Percentiles rank a stretch among this genome's conserved stretches.
phyloP scores from a whole-genome alignment of 2,797 vertebrate genomes.

The Dendrocincla fuliginosa region DNA sequence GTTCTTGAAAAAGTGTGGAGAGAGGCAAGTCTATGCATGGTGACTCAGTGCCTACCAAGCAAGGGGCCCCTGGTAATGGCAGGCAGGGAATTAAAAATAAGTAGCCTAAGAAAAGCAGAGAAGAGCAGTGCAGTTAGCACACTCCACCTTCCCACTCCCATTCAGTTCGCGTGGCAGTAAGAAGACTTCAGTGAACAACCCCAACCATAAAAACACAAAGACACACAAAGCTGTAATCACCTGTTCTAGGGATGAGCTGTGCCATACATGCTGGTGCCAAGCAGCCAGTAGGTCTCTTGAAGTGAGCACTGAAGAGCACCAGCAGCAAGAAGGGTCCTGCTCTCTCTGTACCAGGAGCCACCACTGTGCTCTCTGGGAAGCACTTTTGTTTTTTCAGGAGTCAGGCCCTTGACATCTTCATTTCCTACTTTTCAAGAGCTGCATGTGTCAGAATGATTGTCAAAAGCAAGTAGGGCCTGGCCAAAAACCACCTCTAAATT shows the following conservation, averaged over 20 bases:
- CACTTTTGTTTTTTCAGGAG: background rate
- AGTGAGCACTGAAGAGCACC: background rate
- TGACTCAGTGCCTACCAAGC: background rate
- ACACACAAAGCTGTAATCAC: background rate
- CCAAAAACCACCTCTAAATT: background rate
- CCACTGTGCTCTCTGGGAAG: accelerated
- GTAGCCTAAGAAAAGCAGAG: background rate
- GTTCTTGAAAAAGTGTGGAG: background rate
- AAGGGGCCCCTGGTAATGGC: background rate
- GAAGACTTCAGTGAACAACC: background rate
- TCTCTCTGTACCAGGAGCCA: background rate
- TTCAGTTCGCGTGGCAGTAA: background rate
- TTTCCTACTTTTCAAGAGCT: background rate
- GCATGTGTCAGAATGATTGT: accelerated
- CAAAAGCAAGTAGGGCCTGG: background rate
- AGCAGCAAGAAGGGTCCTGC: background rate
- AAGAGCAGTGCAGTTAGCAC: background rate
- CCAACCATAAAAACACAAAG: accelerated
- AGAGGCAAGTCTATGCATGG: too few relatives aligned
- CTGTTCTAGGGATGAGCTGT: background rate
- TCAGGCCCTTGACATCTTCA: background rate
- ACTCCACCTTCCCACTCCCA: background rate
- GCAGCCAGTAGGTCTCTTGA: background rate
- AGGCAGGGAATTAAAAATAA: background rate
- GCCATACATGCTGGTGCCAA: accelerated